Base-by-base conservation (phyloP, 2,797 vertebrate genomes). In the Malurus leucopterus region DNA sequence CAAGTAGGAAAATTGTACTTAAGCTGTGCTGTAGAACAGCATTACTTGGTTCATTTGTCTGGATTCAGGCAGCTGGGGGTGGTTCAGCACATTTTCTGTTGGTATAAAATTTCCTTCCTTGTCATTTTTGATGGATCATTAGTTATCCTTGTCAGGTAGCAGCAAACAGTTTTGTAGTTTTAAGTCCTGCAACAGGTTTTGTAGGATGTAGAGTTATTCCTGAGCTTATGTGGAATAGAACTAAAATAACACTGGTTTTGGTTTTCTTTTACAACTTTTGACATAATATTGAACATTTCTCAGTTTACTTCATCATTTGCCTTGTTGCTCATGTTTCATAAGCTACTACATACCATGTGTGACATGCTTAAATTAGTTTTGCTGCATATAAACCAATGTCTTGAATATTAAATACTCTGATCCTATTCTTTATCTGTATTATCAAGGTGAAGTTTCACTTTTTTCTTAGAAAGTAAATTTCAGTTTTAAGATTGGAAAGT, bases 1-100 rank as follows among this genome's bases (percentile, higher is more conserved):
- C 76, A 91, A 78, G 70, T 40, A 89, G 76, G 91, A 95, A 92
- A 96, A 93, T 80, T 88, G 62, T 79, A 75, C 64, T 93, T 91
- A 53, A 78, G 22, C 89, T 68, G 46, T 93, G 88, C 47, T 49
- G 23, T 62, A 75, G 55, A 82, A 50, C 57, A 53, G 51, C 65
- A 62, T 89, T 86, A 62, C 77, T 70, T 68, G 29, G 34, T 86
- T 90, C 30, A 23, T 84, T 94, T 94, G 55, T 84, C 77, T 81
- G 53, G 68, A 73, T 77, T 87, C 71, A 84, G 83, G 71, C 87
- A 82, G 36, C 71, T 95, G 58, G 91, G 40, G 7, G 87, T 73
- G 15, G 88, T 90, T 96, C 70, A 95, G 82, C 70, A 36, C 3
- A 12, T 93, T 87, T 91, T 70, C 75, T 84, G 53, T 80, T 93